Percentiles rank a stretch among this genome's conserved stretches.
These are phyloP conservation scores for Horisme vitalbata DNA, from an alignment of 2,888 invertebrate genomes.

Conservation along the genomic window DNA sequence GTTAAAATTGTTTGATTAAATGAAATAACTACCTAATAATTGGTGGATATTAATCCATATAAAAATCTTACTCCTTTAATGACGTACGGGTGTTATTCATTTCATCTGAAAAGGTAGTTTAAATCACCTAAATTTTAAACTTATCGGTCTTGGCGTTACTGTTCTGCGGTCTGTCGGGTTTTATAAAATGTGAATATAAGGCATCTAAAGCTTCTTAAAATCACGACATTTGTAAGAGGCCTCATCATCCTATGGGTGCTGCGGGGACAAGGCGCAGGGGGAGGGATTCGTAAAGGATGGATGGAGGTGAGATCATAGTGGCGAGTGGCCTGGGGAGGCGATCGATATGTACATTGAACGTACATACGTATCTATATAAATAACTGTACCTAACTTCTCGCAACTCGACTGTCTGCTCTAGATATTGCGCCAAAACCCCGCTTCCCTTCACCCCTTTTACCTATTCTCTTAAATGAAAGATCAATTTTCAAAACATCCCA, in stretches of 20 bases:
- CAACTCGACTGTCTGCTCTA: constrained; percentile 80
- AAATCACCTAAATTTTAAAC: too few species aligned
- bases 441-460: constrained; percentile 56
- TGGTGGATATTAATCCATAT: too few species aligned
- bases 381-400: constrained; percentile 79
- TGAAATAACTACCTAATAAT: too few species aligned
- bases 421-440: constrained; percentile 80
- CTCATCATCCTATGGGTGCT: constrained; percentile 54
- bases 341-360: constrained; percentile 83
- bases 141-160: too few species aligned
- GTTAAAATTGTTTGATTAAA: too few species aligned
- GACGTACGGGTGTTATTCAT: too few species aligned
- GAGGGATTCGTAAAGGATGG: constrained; percentile 74
- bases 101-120: too few species aligned
- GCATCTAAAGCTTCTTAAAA: too few species aligned
- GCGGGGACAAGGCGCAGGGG: constrained; percentile 55
- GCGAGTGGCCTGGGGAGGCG: constrained; percentile 81
- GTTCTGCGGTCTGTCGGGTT: too few species aligned
- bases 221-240: constrained; percentile 62
- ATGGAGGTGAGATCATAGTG: constrained; percentile 83
- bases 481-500: constrained; percentile 39
- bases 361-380: constrained; percentile 80
- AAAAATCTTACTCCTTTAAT: too few species aligned
- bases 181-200: too few species aligned
- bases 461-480: constrained; percentile 52